These are phyloP conservation scores for Catharus minimus DNA, from an alignment of 2,113 vertebrate genomes.

Conservation along the genomic window DNA sequence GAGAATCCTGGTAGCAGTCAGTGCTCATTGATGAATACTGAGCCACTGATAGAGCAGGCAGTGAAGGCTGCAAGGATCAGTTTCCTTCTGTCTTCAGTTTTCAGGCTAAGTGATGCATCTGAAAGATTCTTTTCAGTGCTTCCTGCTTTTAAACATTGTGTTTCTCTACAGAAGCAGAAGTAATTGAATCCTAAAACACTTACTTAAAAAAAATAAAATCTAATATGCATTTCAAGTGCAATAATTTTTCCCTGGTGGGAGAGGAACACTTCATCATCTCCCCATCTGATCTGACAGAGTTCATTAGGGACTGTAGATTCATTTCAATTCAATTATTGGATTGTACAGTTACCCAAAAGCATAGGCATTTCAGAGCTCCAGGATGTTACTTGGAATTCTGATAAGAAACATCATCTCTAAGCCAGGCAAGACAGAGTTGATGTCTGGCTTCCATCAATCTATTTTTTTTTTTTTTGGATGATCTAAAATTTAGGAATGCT, in stretches of 20 bases:
- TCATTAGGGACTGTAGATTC: conserved; percentile 40
- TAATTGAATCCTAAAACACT: conserved; percentile 51
- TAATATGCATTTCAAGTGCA: conserved; percentile 7
- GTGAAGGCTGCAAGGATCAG: neutral
- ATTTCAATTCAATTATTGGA: conserved; percentile 23
- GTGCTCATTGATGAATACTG: neutral
- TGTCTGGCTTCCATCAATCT: neutral
- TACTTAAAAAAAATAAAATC: neutral
- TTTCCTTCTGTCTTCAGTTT: conserved; percentile 16
- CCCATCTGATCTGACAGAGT: conserved; percentile 36
- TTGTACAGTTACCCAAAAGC: neutral
- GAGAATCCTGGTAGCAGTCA: neutral
- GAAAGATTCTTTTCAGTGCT: neutral
- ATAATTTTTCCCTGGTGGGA: conserved; percentile 51
- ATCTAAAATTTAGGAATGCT: neutral
- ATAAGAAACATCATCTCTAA: neutral
- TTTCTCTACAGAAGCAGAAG: conserved; percentile 16
- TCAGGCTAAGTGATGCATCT: conserved; percentile 15
- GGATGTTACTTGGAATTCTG: neutral
- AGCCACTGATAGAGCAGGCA: neutral
- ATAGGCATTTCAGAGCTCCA: neutral
- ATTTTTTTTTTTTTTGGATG: neutral
- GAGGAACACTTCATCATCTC: conserved; percentile 32
- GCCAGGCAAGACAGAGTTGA: neutral
- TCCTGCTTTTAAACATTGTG: conserved; percentile 26